Evolutionary conservation across 1,140 invertebrate species (phyloP), one percentile per base, ranked within the genome.

Genomic region (Bombus haemorrhoidalis): DNA sequence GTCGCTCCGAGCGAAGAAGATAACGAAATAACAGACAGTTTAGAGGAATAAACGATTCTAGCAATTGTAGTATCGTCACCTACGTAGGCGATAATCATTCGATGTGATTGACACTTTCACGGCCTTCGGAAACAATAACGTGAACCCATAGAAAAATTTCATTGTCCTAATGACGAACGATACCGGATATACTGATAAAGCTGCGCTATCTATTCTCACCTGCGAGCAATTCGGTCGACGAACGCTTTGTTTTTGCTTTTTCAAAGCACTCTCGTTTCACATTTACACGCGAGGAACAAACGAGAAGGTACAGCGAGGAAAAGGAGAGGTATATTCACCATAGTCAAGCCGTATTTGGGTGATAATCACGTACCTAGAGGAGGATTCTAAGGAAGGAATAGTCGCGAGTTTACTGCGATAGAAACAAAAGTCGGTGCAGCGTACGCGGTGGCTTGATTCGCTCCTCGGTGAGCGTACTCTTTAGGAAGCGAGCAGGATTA

Each of bases 81-180:
- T 9, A 83, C 47, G 74, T 78, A 74, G 82, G 82, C 74, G 82
- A 83, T 83, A 83, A 83, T 78, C n/a, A 71, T 62, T 41, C 64
- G 34, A n/a, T 41, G 83, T 85, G 85, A 86, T 81, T 62, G 75
- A 79, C 73, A 81, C 69, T 73, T 81, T 73, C 59, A 34, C 78
- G 69, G 39, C 41, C 77, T 41, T 32, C 22, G 10, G 32, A 39
- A 22, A 71, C 37, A 39, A 74, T 41, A 81, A 81, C 59, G 6
- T 6, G 18, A 62, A 13, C 1, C 28, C 2, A 8, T 18, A 15
- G 53, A 75, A 85, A 85, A 73, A 62, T n/a, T n/a, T 81, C 78
- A 69, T 72, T 73, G 9, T 62, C 34, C 15, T 39, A 18, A 12
- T 18, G 68, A 72, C 72, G 39, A 72, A 84, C 39, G 72, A 79